Evolutionary conservation across 2,888 invertebrate genomes (phyloP).

Genomic region (Pachymerium ferrugineum): DNA sequence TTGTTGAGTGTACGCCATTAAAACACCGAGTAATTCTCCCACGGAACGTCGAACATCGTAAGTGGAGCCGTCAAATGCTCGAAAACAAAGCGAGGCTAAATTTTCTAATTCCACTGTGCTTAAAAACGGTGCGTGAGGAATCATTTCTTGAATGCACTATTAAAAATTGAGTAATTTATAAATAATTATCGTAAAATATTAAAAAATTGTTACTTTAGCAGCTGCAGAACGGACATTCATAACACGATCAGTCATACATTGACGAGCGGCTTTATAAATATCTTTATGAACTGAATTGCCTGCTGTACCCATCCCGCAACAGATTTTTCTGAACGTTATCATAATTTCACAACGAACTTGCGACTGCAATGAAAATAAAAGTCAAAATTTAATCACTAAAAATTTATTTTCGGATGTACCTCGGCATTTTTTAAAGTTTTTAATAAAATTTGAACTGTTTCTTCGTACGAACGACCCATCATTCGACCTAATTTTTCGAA

Average conservation of each 20-base stretch:
- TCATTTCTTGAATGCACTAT: constrained; percentile 79
- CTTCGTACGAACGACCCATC: constrained; percentile 98
- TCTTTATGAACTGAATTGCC: constrained; percentile 79
- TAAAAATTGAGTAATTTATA: constrained; percentile 37
- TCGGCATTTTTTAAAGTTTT: constrained; percentile 87
- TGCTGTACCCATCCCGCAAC: constrained; percentile 88
- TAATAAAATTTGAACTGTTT: constrained; percentile 87
- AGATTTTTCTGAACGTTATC: constrained; percentile 88
- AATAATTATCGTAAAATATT: background rate
- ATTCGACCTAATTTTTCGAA: constrained; percentile 96
- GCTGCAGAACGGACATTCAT: constrained; percentile 90
- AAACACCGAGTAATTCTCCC: constrained; percentile 80
- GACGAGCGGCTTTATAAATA: constrained; percentile 82
- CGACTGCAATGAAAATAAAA: constrained; percentile 54
- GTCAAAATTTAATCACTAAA: background rate
- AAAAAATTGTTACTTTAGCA: constrained; percentile 57
- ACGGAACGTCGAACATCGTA: constrained; percentile 88
- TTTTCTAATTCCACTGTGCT: constrained; percentile 87
- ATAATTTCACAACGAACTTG: constrained; percentile 95
- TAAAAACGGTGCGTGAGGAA: constrained; percentile 73
- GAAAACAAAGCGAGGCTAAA: constrained; percentile 81
- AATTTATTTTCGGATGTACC: constrained; percentile 38
- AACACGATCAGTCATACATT: constrained; percentile 82
- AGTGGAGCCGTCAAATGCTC: constrained; percentile 85
- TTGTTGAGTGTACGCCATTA: constrained; percentile 79